Evolutionary conservation across 1,140 invertebrate species (phyloP).

Genomic region (Zaprionus tsacasi): DNA sequence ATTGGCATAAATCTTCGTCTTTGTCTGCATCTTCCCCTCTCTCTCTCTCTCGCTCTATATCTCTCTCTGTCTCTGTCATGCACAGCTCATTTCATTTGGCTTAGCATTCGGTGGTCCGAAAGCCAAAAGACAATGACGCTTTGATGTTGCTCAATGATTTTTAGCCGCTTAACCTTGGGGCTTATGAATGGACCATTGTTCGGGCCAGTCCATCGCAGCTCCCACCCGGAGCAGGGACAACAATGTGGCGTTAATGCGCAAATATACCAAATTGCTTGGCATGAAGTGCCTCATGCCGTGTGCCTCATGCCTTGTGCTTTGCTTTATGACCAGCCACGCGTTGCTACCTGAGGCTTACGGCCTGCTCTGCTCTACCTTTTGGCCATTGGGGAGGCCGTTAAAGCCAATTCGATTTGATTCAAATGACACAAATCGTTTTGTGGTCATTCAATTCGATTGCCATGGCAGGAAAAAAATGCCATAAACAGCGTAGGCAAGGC

Average conservation of each 20-base stretch:
- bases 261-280: slow-evolving; percentile 50
- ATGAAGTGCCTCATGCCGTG: slow-evolving; percentile 8
- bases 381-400: slow-evolving; percentile 45
- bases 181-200: slow-evolving; percentile 76
- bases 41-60: background rate
- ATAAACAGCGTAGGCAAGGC: slow-evolving; percentile 26
- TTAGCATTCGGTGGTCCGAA: slow-evolving; percentile 58
- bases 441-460: slow-evolving; percentile 35
- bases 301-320: slow-evolving; percentile 29
- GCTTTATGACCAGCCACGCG: slow-evolving; percentile 46
- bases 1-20: slow-evolving; percentile 75
- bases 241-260: slow-evolving; percentile 44
- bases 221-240: background rate
- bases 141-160: slow-evolving; percentile 80
- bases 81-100: slow-evolving; percentile 62
- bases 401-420: slow-evolving; percentile 66
- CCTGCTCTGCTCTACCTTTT: no score
- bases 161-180: slow-evolving; percentile 77
- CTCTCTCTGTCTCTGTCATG: slow-evolving; percentile 16
- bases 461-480: slow-evolving; percentile 21
- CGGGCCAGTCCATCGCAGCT: background rate
- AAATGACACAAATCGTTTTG: slow-evolving; percentile 55
- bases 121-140: slow-evolving; percentile 57
- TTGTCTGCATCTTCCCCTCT: slow-evolving; percentile 33
- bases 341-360: slow-evolving; percentile 22